These are phyloP conservation scores for Stictocephala bisonia DNA, from an alignment of 2,888 invertebrate genomes.

Conservation along the genomic window DNA sequence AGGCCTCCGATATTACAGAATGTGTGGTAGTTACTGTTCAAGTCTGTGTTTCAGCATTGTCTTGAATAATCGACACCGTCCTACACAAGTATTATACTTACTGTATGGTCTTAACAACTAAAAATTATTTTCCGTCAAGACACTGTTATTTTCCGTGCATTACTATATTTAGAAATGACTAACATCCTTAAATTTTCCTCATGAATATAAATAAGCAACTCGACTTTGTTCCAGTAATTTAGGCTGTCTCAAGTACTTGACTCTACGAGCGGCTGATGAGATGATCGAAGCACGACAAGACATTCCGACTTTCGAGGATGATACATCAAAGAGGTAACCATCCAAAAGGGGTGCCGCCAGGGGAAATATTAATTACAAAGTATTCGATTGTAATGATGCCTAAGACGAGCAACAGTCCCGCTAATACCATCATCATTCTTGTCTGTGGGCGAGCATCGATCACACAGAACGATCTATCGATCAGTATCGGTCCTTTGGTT, in stretches of 20 bases:
- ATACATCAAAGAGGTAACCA: too few species aligned
- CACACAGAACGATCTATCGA: neutral
- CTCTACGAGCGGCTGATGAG: constrained; percentile 7
- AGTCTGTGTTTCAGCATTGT: too few species aligned
- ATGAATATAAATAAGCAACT: neutral
- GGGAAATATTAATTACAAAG: constrained; percentile 12
- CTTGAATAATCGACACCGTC: too few species aligned
- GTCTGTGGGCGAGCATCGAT: constrained; percentile 10
- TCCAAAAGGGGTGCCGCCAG: neutral
- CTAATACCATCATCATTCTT: constrained; percentile 7
- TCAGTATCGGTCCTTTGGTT: constrained; percentile 11
- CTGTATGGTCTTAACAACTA: too few species aligned
- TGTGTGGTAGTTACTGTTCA: too few species aligned
- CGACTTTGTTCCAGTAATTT: too few species aligned
- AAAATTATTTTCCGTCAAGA: too few species aligned
- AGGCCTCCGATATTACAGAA: too few species aligned
- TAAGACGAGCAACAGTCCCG: neutral
- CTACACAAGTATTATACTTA: too few species aligned
- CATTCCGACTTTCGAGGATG: neutral
- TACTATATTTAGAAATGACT: too few species aligned
- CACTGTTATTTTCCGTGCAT: too few species aligned
- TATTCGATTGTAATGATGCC: neutral
- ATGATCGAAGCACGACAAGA: neutral
- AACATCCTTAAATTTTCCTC: neutral
- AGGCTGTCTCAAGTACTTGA: too few species aligned